Evolutionary conservation across 1,140 invertebrate genomes (phyloP).

Genomic region (Thaumetopoea pityocampa): DNA sequence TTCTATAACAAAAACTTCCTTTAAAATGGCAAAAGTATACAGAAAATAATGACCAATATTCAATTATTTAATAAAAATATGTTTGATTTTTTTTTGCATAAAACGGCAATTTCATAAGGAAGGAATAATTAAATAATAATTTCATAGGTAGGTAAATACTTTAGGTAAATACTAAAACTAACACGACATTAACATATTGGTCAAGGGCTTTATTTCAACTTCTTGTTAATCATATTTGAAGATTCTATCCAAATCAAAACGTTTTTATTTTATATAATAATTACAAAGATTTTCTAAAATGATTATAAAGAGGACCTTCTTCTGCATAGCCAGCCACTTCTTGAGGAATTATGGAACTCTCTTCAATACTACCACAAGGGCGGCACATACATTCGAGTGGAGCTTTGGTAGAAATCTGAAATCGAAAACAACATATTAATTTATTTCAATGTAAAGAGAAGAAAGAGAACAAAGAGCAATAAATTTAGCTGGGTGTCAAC

Average conservation of each 20-base stretch:
- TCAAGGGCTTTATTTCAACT: slow-evolving; percentile 38
- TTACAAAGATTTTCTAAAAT: slow-evolving; percentile 76
- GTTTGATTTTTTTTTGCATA: neutral
- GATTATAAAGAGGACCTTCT: slow-evolving; percentile 84
- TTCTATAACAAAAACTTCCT: too few species aligned
- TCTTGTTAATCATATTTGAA: too few species aligned
- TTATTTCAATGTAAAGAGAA: too few species aligned
- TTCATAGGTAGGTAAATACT: neutral
- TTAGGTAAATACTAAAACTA: too few species aligned
- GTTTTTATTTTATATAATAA: slow-evolving; percentile 3
- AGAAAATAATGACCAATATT: too few species aligned
- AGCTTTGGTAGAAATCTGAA: slow-evolving; percentile 90
- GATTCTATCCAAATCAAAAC: too few species aligned
- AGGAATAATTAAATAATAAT: too few species aligned
- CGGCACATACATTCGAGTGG: slow-evolving; percentile 95
- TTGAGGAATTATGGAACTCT: slow-evolving; percentile 90
- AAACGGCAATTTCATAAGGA: neutral
- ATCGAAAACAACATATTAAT: slow-evolving; percentile 10
- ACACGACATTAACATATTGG: slow-evolving; percentile 20
- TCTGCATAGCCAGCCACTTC: slow-evolving; percentile 92
- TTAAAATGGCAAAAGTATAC: too few species aligned
- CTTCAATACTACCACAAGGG: slow-evolving; percentile 92
- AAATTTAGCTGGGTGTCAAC: too few species aligned
- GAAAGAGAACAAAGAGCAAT: too few species aligned
- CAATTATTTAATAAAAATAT: too few species aligned